These are phyloP conservation scores for Penaeus monodon DNA, from an alignment of 2,888 invertebrate genomes.

Conservation along the genomic window DNA sequence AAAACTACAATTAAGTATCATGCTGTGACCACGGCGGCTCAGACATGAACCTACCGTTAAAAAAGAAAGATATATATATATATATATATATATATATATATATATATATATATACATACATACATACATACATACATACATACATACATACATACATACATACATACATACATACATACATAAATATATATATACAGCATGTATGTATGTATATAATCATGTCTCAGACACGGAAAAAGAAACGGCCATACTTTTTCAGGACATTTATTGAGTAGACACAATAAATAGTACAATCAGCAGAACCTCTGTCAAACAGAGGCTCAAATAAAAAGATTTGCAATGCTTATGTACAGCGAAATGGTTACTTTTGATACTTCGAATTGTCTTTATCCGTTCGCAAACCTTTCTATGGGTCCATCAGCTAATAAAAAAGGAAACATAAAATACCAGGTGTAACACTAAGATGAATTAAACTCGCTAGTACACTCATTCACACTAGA, in stretches of 20 bases:
- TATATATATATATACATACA: conserved; percentile 2
- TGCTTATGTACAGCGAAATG: too few species aligned
- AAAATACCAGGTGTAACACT: too few species aligned
- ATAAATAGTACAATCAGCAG: conserved; percentile 39
- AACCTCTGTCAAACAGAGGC: background rate
- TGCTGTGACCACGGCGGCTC: too few species aligned
- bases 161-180: conserved; percentile 16
- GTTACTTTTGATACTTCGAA: too few species aligned
- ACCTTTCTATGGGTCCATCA: too few species aligned
- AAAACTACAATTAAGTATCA: too few species aligned
- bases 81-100: conserved; percentile 12
- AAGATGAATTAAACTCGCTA: too few species aligned
- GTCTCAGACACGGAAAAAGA: background rate
- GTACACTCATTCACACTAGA: too few species aligned
- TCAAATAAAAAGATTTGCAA: too few species aligned
- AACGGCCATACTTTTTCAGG: background rate
- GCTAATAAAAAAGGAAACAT: too few species aligned
- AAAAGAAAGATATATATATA: conserved; percentile 1
- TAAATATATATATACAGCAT: conserved; percentile 1
- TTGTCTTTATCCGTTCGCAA: too few species aligned
- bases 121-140: background rate
- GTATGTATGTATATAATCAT: background rate
- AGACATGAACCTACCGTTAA: too few species aligned
- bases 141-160: background rate
- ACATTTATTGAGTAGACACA: conserved; percentile 24